Conservation (phyloP, 2,113 vertebrate species). For the Muscicapa adusta region DNA sequence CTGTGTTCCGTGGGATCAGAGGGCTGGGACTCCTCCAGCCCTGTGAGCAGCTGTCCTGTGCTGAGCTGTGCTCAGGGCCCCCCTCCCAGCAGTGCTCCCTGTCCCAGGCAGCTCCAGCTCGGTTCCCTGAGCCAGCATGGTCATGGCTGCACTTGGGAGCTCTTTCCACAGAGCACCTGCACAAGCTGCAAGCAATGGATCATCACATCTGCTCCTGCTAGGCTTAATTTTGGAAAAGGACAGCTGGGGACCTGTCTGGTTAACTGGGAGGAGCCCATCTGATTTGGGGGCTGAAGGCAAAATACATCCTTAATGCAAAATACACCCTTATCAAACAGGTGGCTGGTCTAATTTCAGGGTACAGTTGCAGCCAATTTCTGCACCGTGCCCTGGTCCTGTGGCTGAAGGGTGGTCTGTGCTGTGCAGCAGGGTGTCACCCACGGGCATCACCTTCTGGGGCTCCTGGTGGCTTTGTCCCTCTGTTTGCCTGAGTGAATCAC, state of each 20-base stretch:
- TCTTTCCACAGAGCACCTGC: rapidly evolving
- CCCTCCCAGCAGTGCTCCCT: rapidly evolving
- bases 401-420: rapidly evolving
- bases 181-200: rapidly evolving
- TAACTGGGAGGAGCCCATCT: not conserved
- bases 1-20: not conserved
- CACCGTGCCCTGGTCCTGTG: rapidly evolving
- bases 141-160: not conserved
- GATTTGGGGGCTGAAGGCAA: not conserved
- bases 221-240: not conserved
- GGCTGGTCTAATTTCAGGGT: rapidly evolving
- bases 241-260: not conserved
- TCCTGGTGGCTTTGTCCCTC: not conserved
- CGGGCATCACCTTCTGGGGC: rapidly evolving
- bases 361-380: not conserved
- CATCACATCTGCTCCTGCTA: not conserved
- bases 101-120: not conserved
- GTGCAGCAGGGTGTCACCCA: not conserved
- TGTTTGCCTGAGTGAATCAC: conserved; percentile 45
- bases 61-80: not conserved
- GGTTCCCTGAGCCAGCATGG: rapidly evolving
- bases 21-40: not conserved
- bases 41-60: not conserved
- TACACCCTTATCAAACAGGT: not conserved
- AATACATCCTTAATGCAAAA: not conserved